Percentiles rank a stretch among this genome's conserved stretches.
phyloP scores from a whole-genome alignment of 1,140 invertebrate genomes.

The Agrypnia vestita region DNA sequence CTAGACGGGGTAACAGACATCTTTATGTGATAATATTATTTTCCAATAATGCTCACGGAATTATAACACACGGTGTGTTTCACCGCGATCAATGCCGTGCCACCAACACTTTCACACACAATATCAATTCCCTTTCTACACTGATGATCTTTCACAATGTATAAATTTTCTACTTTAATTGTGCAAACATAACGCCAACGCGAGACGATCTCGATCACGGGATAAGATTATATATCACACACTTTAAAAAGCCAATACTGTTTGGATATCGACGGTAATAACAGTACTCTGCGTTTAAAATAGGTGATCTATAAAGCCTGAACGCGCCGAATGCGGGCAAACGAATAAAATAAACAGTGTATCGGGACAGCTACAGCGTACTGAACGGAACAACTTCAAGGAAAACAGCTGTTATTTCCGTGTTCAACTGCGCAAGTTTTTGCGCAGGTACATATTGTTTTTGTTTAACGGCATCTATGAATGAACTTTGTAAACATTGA shows the following conservation, averaged over 20 bases:
- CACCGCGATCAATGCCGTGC: slow-evolving; percentile 51
- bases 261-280: slow-evolving; percentile 26
- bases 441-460: slow-evolving; percentile 20
- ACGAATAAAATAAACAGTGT: slow-evolving; percentile 54
- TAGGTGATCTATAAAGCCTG: slow-evolving; percentile 38
- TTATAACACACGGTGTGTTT: slow-evolving; percentile 36
- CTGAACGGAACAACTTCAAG: slow-evolving; percentile 40
- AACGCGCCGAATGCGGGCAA: slow-evolving; percentile 48
- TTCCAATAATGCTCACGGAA: slow-evolving; percentile 16
- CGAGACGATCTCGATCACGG: slow-evolving; percentile 28
- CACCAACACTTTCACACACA: slow-evolving; percentile 53
- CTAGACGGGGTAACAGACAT: slow-evolving; percentile 79
- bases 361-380: slow-evolving; percentile 19
- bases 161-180: slow-evolving; percentile 45
- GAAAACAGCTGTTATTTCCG: slow-evolving; percentile 57
- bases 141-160: slow-evolving; percentile 48
- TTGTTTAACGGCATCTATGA: slow-evolving; percentile 21
- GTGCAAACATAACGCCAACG: slow-evolving; percentile 53
- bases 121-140: slow-evolving; percentile 54
- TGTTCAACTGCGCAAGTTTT: slow-evolving; percentile 28
- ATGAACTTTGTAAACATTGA: neutral
- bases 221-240: slow-evolving; percentile 41
- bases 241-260: slow-evolving; percentile 55
- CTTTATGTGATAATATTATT: slow-evolving; percentile 61
- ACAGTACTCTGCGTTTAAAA: slow-evolving; percentile 55